These are phyloP conservation scores for Lepidurus apus DNA, from an alignment of 1,140 invertebrate genomes.

Conservation along the genomic window DNA sequence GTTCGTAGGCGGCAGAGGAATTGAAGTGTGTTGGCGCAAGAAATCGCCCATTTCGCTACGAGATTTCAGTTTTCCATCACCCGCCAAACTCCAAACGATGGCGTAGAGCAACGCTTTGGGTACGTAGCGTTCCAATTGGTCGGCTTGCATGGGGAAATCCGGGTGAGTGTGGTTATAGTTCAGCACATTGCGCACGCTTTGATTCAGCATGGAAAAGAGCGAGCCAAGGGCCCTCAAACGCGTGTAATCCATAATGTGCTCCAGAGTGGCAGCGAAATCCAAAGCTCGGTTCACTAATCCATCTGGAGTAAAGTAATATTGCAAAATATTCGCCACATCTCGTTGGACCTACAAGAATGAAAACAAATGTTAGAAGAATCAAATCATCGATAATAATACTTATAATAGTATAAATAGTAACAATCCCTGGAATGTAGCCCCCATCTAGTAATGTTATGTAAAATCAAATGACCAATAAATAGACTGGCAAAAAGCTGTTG, in stretches of 20 bases:
- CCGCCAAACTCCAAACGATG: slow-evolving; percentile 94
- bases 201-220: slow-evolving; percentile 96
- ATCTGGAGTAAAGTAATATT: slow-evolving; percentile 80
- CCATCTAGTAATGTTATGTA: too few species aligned
- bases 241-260: slow-evolving; percentile 99
- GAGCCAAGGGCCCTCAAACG: slow-evolving; percentile 86
- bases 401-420: too few species aligned
- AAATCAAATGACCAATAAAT: too few species aligned
- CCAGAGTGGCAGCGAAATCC: slow-evolving; percentile 75
- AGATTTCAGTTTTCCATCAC: slow-evolving; percentile 90
- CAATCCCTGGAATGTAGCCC: too few species aligned
- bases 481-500: too few species aligned
- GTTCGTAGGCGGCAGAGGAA: slow-evolving; percentile 74
- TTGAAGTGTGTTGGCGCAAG: slow-evolving; percentile 87
- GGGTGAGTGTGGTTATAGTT: slow-evolving; percentile 78
- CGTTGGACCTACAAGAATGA: slow-evolving; percentile 63
- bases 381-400: background rate
- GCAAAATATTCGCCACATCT: slow-evolving; percentile 77
- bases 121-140: slow-evolving; percentile 90
- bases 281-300: slow-evolving; percentile 87
- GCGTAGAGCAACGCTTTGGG: slow-evolving; percentile 88
- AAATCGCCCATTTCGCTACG: slow-evolving; percentile 89
- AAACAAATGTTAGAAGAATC: slow-evolving; percentile 31
- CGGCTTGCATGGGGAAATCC: slow-evolving; percentile 89
- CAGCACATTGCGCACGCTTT: slow-evolving; percentile 62